Conservation (phyloP, 2,888 invertebrate genomes). For the Drosophila mayaguana region DNA sequence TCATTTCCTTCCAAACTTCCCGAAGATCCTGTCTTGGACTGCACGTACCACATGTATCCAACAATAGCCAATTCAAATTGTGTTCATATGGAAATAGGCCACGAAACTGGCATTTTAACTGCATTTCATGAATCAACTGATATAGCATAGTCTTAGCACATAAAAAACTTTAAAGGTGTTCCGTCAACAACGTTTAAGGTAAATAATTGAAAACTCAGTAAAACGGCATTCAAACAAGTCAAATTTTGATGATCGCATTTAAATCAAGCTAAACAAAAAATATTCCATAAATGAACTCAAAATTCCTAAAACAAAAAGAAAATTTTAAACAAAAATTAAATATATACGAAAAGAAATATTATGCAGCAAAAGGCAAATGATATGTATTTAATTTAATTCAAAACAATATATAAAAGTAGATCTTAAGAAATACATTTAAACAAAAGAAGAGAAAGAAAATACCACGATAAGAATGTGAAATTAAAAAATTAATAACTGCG, state of each 20-base stretch:
- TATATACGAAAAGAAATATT: slow-evolving; percentile 39
- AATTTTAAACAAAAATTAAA: slow-evolving; percentile 59
- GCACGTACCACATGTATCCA: not conserved
- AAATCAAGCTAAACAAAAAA: slow-evolving; percentile 44
- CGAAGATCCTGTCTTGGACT: not conserved
- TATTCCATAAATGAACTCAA: slow-evolving; percentile 80
- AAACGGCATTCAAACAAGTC: slow-evolving; percentile 30
- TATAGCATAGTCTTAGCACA: slow-evolving; percentile 28
- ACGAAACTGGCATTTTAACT: slow-evolving; percentile 26
- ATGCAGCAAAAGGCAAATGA: slow-evolving; percentile 56
- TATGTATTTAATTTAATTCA: slow-evolving; percentile 65
- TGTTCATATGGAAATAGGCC: slow-evolving; percentile 60
- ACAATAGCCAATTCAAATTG: slow-evolving; percentile 45
- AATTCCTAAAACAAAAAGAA: slow-evolving; percentile 73
- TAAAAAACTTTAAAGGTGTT: slow-evolving; percentile 33
- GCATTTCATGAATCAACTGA: slow-evolving; percentile 44
- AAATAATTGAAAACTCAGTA: slow-evolving; percentile 13
- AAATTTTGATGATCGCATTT: slow-evolving; percentile 45
- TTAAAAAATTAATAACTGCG: slow-evolving; percentile 69
- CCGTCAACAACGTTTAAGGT: slow-evolving; percentile 23
- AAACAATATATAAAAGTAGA: slow-evolving; percentile 51
- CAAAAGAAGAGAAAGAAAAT: slow-evolving; percentile 21
- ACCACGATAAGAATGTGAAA: slow-evolving; percentile 41
- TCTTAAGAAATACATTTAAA: slow-evolving; percentile 45
- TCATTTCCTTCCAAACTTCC: slow-evolving; percentile 1